Conservation (phyloP, 1,140 invertebrate species). For the Halictus rubicundus region DNA sequence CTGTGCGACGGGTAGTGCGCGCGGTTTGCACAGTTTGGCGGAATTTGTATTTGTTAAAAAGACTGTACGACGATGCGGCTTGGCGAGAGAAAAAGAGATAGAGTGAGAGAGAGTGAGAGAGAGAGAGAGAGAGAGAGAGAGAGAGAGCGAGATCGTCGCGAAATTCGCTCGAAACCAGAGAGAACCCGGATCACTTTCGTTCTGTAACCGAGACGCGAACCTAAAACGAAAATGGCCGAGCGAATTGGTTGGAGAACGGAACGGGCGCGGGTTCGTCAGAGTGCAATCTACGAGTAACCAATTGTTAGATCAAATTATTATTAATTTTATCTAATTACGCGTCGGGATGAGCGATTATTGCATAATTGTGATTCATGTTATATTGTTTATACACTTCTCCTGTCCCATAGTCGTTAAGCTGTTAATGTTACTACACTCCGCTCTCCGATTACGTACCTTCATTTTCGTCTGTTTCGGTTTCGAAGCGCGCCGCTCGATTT, state of each 20-base stretch:
- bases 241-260: constrained; percentile 55
- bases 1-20: constrained; percentile 32
- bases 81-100: background rate
- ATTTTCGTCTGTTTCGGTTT: constrained; percentile 8
- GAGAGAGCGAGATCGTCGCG: constrained; percentile 38
- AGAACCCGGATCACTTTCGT: constrained; percentile 62
- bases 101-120: background rate
- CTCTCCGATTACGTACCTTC: constrained; percentile 61
- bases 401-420: constrained; percentile 77
- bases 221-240: constrained; percentile 29
- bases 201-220: constrained; percentile 8
- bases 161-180: constrained; percentile 70
- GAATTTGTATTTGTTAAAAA: constrained; percentile 56
- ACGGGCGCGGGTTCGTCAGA: constrained; percentile 68
- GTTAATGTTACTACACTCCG: constrained; percentile 78
- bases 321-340: constrained; percentile 66
- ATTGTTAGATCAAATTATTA: constrained; percentile 78
- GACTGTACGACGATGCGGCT: constrained; percentile 59
- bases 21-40: constrained; percentile 49
- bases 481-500: constrained; percentile 14
- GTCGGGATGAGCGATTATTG: constrained; percentile 66
- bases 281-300: constrained; percentile 79
- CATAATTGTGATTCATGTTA: constrained; percentile 80
- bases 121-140: too few relatives aligned
- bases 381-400: constrained; percentile 77